Evolutionary conservation across 1,140 invertebrate genomes (phyloP), one percentile per base, ranked within the genome.

Genomic region (silkworm (Bombyx mori)): DNA sequence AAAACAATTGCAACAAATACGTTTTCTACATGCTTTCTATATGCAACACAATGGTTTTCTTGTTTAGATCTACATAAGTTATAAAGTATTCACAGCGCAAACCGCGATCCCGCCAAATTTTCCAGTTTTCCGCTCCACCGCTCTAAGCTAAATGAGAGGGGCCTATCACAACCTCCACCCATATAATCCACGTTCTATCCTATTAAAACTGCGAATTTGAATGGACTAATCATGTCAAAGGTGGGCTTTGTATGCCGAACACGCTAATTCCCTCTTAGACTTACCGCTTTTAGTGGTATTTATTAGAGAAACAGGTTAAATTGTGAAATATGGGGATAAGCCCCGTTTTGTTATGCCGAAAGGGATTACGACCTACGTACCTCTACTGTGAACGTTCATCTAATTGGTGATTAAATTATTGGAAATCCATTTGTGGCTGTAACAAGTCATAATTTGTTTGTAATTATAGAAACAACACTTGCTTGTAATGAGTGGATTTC

Each of bases 101-200:
- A 26, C 35, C 45, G 35, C 44, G 55, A 53, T 55, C 55, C 51
- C 44, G 12, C 7, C 44, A 45, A 55, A 48, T 58, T 54, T 56
- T 56, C 44, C 45, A 56, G 54, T 62, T 63, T 63, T 55, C 52
- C 63, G 66, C 58, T 47, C 52, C 56, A 56, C 45, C 46, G 61
- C 52, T 47, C 53, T 65, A 68, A 68, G 61, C 66, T 49, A 68
- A 68, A 68, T 68, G 61, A 61, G 59, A 58, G 50, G 26, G 8
- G 22, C 46, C 51, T 54, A 57, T 52, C 61, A 45, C 55, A 63
- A 63, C 57, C 61, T 18, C 8, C 43, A 52, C 61, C 59, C 62
- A 55, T 52, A 60, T 67, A 67, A 67, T 64, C 62, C 57, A 26
- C 44, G 44, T 49, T 51, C 57, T 58, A 58, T 58, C 60, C 55